Percentiles rank a stretch among this genome's conserved stretches.
Conservation (phyloP, 2,113 vertebrate species). For the Platysteira castanea region DNA sequence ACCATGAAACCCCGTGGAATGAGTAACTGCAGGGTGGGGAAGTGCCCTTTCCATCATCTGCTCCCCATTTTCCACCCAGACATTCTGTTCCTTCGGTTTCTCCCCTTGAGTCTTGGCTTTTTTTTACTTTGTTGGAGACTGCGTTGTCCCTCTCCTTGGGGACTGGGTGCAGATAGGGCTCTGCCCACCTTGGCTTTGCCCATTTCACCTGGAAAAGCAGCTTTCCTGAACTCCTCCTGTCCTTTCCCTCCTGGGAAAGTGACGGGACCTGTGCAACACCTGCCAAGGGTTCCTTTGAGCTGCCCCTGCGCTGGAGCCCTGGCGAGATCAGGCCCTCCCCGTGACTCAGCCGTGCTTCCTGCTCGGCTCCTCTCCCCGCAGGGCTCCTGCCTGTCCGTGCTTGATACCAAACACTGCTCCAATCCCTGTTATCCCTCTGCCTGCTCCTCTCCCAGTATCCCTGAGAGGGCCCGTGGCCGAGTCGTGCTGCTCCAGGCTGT, state of each 20-base stretch:
- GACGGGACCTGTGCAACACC: background rate
- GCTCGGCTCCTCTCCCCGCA: background rate
- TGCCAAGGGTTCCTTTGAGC: background rate
- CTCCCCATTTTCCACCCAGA: background rate
- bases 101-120: background rate
- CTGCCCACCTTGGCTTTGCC: background rate
- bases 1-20: accelerated
- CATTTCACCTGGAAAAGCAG: background rate
- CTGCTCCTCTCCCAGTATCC: background rate
- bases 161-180: accelerated
- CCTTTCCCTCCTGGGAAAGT: background rate
- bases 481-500: background rate
- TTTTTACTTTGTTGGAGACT: background rate
- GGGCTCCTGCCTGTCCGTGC: background rate
- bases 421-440: background rate
- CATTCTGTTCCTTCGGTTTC: accelerated
- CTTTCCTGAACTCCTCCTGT: background rate
- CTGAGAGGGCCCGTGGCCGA: accelerated
- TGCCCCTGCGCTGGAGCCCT: background rate
- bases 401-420: background rate
- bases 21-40: background rate
- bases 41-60: background rate
- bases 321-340: background rate
- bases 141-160: background rate
- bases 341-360: background rate